Base-by-base conservation (phyloP, 2,888 invertebrate genomes). In the Anthoptus insignis region DNA sequence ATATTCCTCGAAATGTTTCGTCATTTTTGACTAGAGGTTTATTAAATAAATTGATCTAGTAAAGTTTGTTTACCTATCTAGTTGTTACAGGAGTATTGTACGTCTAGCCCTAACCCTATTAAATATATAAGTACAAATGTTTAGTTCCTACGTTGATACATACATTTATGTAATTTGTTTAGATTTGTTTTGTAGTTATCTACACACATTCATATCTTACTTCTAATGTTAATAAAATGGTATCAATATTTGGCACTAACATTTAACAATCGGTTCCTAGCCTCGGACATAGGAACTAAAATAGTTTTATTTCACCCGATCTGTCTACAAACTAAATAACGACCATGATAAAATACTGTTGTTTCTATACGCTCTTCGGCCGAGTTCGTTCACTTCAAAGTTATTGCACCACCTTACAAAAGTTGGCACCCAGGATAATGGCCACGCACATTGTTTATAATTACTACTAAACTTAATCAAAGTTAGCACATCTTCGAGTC, bases 241-340 rank as follows among this genome's bases (percentile, higher is more conserved):
- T 42, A 21, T 42, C 16, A 42, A 19, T 42, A 11, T 42, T 42
- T 42, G 42, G 42, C 42, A 42, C 42, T 42, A 42, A 42, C 16
- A 42, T 19, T 42, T 42, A 42, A 42, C 42, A 42, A 19, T 9
- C 4, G 3, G 19, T 42, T 42, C 42, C 42, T 19, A n/a, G 42
- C 42, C 42, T 9, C 42, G 11, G 19, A 16, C 42, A 19, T 42
- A 42, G 42, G 19, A 42, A 42, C 19, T 42, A 42, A 42, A 19
- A 42, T 42, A 39, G n/a, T 39, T 39, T 16, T 39, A 16, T 39
- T 39, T 39, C 39, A 39, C 16, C 16, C 11, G 9, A 19, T 42
- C 19, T 42, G 19, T 42, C 42, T 42, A 42, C 42, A 8, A 16
- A 42, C 42, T 42, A 42, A 19, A 19, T 42, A 42, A 42, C 42